Conservation (phyloP, 2,113 vertebrate species). For the Melanotaenia duboulayi region DNA sequence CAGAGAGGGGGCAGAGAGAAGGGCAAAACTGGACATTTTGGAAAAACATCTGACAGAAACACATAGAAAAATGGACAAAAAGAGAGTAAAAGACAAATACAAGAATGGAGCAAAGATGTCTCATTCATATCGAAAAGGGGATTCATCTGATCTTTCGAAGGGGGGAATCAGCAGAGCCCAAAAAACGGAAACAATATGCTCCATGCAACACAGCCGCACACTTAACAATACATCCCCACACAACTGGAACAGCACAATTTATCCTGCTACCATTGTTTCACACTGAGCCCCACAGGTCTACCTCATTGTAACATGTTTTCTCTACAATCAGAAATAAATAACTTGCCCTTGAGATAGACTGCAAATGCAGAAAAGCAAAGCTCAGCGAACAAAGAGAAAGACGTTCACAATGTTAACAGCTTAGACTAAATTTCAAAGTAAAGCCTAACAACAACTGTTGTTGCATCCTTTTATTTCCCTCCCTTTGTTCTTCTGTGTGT, state of each 20-base stretch:
- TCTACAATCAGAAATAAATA: slow-evolving; percentile 34
- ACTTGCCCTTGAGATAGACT: slow-evolving; percentile 43
- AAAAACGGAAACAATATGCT: slow-evolving; percentile 72
- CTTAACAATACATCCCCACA: slow-evolving; percentile 57
- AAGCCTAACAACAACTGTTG: slow-evolving; percentile 14
- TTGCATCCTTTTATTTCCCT: not conserved
- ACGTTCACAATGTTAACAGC: slow-evolving; percentile 31
- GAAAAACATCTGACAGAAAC: slow-evolving; percentile 15
- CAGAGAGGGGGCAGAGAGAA: slow-evolving; percentile 26
- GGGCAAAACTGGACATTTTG: slow-evolving; percentile 9
- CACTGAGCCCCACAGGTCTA: slow-evolving; percentile 57
- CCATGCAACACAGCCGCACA: slow-evolving; percentile 50
- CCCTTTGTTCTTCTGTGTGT: slow-evolving; percentile 31
- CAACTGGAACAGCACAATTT: slow-evolving; percentile 43
- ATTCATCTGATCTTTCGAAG: slow-evolving; percentile 44
- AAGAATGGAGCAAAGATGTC: slow-evolving; percentile 15
- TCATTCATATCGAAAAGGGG: not conserved
- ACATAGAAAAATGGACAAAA: slow-evolving; percentile 9
- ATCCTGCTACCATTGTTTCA: slow-evolving; percentile 65
- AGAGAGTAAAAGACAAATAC: not conserved
- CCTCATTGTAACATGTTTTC: slow-evolving; percentile 56
- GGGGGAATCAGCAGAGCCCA: slow-evolving; percentile 60
- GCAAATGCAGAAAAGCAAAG: slow-evolving; percentile 23
- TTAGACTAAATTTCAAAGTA: not conserved
- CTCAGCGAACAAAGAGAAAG: not conserved